Evolutionary conservation across 2,113 vertebrate genomes (phyloP), one percentile per base, ranked within the genome.

Genomic region (Nyctibius bracteatus): DNA sequence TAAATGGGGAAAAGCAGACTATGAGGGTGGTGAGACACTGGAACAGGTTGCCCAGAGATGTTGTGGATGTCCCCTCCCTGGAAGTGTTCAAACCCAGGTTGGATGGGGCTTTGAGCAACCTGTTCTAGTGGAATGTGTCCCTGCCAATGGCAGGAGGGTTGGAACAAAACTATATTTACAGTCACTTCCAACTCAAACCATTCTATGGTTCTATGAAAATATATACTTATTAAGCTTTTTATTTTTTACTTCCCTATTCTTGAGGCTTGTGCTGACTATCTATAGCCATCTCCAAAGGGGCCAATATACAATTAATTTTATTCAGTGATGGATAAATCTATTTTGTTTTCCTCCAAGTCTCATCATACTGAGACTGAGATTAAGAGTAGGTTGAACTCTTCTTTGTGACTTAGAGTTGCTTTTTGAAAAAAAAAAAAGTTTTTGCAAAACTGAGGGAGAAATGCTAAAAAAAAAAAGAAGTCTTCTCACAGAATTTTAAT

Each of bases 311-410:
- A 95, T 95, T 97, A 92, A 88, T 88, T 91, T 44, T 94, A 65
- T 79, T 97, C 82, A 88, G 79, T 87, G 81, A 66, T 65, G 62
- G 80, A 95, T 93, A 95, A 98, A 96, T 90, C 28, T 28, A 92
- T 87, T 93, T 93, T 94, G 41, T 97, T 97, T 94, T 92, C 70
- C 84, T 96, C 70, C 86, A 72, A 96, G 51, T n/a, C 55, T 54
- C 58, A 87, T 84, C 75, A 84, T 3, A 30, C 39, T 79, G 37
- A 93, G 55, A 37, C 3, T 90, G 49, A 95, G 66, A 97, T 88
- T 89, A 93, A 97, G 90, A 96, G 65, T 44, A 92, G 74, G 35
- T 57, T 91, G 54, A 96, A 82, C 3, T 62, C 43, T 74, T 82
- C 54, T 92, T 96, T 73, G 39, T 89, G 58, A 68, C 57, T 82